Percentiles rank a stretch among this genome's conserved stretches.
Evolutionary conservation across 2,797 vertebrate genomes (phyloP).

Genomic region (Aphelocoma californica): DNA sequence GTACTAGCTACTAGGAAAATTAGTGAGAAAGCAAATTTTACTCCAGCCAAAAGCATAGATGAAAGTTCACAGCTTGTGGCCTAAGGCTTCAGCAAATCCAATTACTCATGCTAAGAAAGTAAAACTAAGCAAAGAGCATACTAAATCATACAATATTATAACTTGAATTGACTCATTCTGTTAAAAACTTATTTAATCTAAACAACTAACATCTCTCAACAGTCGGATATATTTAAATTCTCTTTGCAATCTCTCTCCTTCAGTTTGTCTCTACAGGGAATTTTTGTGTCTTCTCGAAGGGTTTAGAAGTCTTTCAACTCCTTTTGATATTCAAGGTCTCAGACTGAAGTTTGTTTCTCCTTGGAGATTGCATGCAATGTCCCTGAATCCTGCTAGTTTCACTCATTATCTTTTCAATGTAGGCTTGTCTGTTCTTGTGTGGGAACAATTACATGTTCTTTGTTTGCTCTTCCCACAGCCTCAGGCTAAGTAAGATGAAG

Average conservation of each 20-base stretch:
- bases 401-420: not conserved
- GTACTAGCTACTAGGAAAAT: not conserved
- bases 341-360: conserved; percentile 18
- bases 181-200: not conserved
- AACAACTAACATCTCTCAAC: not conserved
- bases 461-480: conserved; percentile 32
- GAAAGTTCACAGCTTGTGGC: not conserved
- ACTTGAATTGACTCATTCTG: not conserved
- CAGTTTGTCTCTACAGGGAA: not conserved
- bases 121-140: not conserved
- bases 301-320: not conserved
- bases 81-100: not conserved
- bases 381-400: conserved; percentile 6
- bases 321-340: conserved; percentile 29
- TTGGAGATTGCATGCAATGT: not conserved
- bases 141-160: not conserved
- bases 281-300: not conserved
- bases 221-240: not conserved
- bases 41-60: not conserved
- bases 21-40: not conserved
- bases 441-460: not conserved
- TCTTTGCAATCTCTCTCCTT: not conserved
- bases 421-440: not conserved
- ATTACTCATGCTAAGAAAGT: not conserved
- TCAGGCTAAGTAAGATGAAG: not conserved